These are phyloP conservation scores for Perca schrenkii DNA, from an alignment of 2,113 vertebrate species.

Conservation along the genomic window DNA sequence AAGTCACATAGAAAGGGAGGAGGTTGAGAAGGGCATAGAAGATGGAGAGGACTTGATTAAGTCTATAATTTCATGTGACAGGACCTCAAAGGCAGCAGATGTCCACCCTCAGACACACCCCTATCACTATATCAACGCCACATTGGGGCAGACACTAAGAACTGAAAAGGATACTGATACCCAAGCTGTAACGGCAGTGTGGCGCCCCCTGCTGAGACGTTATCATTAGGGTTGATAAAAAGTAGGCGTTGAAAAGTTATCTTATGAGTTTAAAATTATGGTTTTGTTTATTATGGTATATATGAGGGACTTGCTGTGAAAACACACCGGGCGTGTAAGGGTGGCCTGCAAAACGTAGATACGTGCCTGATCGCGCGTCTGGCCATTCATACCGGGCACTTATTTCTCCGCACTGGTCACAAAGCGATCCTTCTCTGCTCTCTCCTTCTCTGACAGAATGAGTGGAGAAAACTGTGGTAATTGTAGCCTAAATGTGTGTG, in stretches of 20 bases:
- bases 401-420: no score
- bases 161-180: constrained; percentile 29
- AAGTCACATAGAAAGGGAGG: constrained; percentile 22
- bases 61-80: constrained; percentile 75
- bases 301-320: no score
- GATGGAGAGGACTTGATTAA: constrained; percentile 64
- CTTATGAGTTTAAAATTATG: not conserved
- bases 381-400: no score
- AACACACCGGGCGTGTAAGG: no score
- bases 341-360: no score
- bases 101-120: constrained; percentile 57
- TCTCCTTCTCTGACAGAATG: no score
- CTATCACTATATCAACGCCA: constrained; percentile 57
- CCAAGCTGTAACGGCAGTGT: not conserved
- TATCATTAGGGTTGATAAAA: not conserved
- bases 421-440: no score
- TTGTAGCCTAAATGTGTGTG: no score
- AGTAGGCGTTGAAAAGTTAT: not conserved
- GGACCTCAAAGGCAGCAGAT: constrained; percentile 69
- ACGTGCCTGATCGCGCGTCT: no score
- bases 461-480: no score
- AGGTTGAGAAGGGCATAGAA: constrained; percentile 34
- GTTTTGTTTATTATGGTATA: not conserved
- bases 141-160: constrained; percentile 37
- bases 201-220: constrained; percentile 25